Conservation (phyloP, 2,113 vertebrate species). For the Baryphthengus martii region DNA sequence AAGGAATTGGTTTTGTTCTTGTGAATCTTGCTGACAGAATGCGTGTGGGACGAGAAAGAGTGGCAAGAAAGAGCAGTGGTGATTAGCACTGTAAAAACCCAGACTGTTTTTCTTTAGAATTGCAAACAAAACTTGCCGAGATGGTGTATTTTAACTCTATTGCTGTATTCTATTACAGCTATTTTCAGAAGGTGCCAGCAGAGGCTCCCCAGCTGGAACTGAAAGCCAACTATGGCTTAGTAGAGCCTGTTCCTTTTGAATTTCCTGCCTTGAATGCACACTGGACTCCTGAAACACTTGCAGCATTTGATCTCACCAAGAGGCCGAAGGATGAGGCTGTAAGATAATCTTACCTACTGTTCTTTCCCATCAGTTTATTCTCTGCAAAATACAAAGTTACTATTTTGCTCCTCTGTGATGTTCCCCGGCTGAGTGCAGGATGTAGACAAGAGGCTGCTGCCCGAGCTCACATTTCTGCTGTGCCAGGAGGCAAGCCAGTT, state of each 20-base stretch:
- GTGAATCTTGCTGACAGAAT: not conserved
- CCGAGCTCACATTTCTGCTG: not conserved
- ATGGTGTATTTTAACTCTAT: not conserved
- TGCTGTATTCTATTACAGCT: conserved; percentile 76
- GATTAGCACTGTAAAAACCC: not conserved
- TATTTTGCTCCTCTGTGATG: not conserved
- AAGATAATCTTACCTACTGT: conserved; percentile 5
- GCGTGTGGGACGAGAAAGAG: too few relatives aligned
- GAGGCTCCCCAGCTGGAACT: conserved; percentile 92
- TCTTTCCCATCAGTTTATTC: not conserved
- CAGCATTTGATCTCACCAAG: conserved; percentile 94
- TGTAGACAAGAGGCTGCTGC: not conserved
- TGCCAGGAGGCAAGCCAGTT: not conserved
- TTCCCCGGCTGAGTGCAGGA: not conserved
- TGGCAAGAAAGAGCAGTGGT: not conserved
- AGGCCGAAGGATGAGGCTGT: conserved; percentile 92
- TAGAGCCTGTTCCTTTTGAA: conserved; percentile 88
- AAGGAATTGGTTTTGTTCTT: not conserved
- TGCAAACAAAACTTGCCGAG: not conserved
- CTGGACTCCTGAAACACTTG: conserved; percentile 86
- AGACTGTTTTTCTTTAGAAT: not conserved
- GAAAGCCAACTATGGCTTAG: conserved; percentile 95
- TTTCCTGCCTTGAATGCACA: conserved; percentile 81
- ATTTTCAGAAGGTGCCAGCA: conserved; percentile 93
- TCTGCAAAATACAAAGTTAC: not conserved